Evolutionary conservation across 2,797 vertebrate species (phyloP).

Genomic region (Xiphophorus birchmanni): DNA sequence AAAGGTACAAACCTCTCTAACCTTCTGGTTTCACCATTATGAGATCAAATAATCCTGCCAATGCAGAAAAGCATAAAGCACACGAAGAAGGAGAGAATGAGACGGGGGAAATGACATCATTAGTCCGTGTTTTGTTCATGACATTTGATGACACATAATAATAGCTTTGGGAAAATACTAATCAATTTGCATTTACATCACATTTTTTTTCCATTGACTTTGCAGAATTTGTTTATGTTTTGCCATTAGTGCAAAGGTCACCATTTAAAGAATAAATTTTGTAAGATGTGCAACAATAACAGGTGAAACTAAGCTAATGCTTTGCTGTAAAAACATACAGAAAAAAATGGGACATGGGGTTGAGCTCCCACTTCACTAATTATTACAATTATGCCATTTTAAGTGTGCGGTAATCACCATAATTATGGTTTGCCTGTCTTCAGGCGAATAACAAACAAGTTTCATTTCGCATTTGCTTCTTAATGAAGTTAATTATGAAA

Average conservation of each 20-base stretch:
- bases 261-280: background rate
- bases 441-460: constrained; percentile 48
- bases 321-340: constrained; percentile 24
- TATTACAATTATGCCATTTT: constrained; percentile 56
- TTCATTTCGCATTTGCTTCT: constrained; percentile 43
- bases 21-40: constrained; percentile 28
- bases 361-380: constrained; percentile 44
- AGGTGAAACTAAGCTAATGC: constrained; percentile 15
- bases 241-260: background rate
- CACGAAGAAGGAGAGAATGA: background rate
- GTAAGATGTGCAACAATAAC: background rate
- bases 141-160: constrained; percentile 7
- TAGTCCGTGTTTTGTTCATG: background rate
- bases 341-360: constrained; percentile 17
- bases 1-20: constrained; percentile 7
- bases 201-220: background rate
- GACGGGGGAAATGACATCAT: constrained; percentile 1
- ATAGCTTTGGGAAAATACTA: constrained; percentile 6
- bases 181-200: background rate
- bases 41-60: constrained; percentile 18
- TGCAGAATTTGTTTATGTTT: background rate
- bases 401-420: constrained; percentile 56
- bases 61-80: constrained; percentile 3
- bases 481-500: constrained; percentile 54
- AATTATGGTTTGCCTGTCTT: constrained; percentile 49